A percentile compares a stretch with the other conserved stretches of the same genome.
phyloP scores from a whole-genome alignment of 2,113 vertebrate species.

The Lagopus leucura region DNA sequence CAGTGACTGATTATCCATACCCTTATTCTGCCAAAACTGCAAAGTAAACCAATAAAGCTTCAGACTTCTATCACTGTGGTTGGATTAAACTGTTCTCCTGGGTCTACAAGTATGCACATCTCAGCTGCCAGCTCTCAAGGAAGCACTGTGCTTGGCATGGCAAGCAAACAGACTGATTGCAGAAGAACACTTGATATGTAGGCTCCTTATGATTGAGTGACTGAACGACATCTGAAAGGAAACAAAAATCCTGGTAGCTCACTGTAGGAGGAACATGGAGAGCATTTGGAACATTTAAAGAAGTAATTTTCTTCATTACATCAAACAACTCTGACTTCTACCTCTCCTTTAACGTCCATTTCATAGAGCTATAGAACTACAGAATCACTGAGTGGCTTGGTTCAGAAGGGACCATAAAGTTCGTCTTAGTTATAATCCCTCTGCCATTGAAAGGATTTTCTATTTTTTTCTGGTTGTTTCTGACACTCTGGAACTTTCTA shows the following conservation, averaged over 20 bases:
- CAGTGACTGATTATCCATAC: background rate
- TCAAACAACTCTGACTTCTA: background rate
- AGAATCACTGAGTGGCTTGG: background rate
- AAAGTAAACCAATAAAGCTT: background rate
- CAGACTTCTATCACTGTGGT: background rate
- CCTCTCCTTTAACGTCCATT: background rate
- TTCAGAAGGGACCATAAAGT: background rate
- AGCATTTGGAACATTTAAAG: background rate
- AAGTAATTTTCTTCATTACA: background rate
- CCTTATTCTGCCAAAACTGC: background rate
- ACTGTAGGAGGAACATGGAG: background rate
- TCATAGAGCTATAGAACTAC: background rate
- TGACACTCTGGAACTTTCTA: background rate
- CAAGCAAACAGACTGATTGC: background rate
- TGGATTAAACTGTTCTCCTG: background rate
- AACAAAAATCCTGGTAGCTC: background rate
- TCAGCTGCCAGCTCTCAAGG: background rate
- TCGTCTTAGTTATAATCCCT: background rate
- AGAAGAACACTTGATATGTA: background rate
- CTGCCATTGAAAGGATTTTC: background rate
- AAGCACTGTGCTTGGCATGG: background rate
- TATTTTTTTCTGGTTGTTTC: background rate
- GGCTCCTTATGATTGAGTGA: background rate
- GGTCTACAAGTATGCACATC: background rate
- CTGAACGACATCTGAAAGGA: background rate